Evolutionary conservation across 53 echinoderm and acorn worm genomes (phyloP), one percentile per base, ranked within the genome.

Genomic region (Henricia sp.): DNA sequence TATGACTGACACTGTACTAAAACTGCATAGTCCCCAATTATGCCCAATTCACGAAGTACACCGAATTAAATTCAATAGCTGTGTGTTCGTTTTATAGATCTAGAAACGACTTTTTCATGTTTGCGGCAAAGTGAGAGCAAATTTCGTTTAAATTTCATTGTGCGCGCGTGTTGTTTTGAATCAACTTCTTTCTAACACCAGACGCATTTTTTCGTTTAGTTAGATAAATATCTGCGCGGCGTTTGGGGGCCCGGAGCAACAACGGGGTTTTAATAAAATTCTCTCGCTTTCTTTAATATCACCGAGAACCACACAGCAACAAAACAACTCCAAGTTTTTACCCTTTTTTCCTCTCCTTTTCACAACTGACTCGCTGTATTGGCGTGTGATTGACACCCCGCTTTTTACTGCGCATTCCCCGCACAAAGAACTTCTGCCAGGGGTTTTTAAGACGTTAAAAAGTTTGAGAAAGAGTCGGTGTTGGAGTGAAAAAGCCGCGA

Each of bases 401-500:
- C 39, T 74, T 54, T 71, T 50, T 32, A 1, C 37, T 39, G 36
- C 32, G 9, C 2, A 17, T 37, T 54, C 53, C 37, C 76, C 59
- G 39, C 57, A 57, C 57, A 41, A 71, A 71, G 76, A 76, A n/a
- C 23, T 67, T 67, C 1, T 67, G 37, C 21, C 23, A 44, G 44
- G 32, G 8, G 20, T 40, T 53, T 76, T 58, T 57, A 40, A 58
- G 76, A 76, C 76, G 76, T 76, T 76, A 58, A 76, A 76, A 76
- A 76, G 76, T 76, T 76, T 76, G 37, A 38, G 76, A 76, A 76
- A 76, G 76, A 76, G 56, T 76, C 76, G 76, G 76, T 76, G 57
- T 76, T 42, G 59, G 58, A 76, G 76, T 76, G 76, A 76, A 76
- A 76, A 76, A 76, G 76, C 76, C 76, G 76, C 58, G 58, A 76